phyloP scores from a whole-genome alignment of 2,113 vertebrate species.

The Seriola rivoliana region DNA sequence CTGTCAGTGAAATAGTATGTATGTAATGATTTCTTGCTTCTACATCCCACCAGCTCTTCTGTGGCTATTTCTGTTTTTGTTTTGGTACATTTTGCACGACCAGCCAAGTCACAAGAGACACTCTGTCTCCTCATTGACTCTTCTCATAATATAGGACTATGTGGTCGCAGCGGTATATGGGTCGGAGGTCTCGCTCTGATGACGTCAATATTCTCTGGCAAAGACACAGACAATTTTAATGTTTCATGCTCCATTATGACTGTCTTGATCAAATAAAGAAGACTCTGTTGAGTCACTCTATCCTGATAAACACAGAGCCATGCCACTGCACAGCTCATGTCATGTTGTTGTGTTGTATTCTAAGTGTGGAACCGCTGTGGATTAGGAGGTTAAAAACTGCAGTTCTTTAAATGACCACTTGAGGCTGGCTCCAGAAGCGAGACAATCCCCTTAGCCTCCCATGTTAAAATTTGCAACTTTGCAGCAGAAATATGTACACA shows the following conservation, averaged over 20 bases:
- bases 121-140: slow-evolving; percentile 6
- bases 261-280: slow-evolving; percentile 22
- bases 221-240: slow-evolving; percentile 23
- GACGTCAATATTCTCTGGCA: slow-evolving; percentile 28
- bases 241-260: slow-evolving; percentile 37
- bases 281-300: slow-evolving; percentile 22
- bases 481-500: too few species aligned
- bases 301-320: not conserved
- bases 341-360: slow-evolving; percentile 19
- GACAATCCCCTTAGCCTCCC: too few species aligned
- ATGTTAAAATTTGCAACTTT: too few species aligned
- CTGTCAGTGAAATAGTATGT: not conserved
- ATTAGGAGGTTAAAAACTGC: slow-evolving; percentile 20
- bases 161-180: not conserved
- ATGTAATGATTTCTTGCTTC: not conserved
- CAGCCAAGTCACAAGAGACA: slow-evolving; percentile 37
- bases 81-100: slow-evolving; percentile 11
- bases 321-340: slow-evolving; percentile 15
- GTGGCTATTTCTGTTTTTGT: slow-evolving; percentile 6
- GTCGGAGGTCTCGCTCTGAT: slow-evolving; percentile 22
- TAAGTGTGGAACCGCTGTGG: slow-evolving; percentile 15
- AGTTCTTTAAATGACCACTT: too few species aligned
- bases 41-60: not conserved
- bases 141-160: slow-evolving; percentile 32
- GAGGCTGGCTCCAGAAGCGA: too few species aligned